Percentiles rank a stretch among this genome's conserved stretches.
These are phyloP conservation scores for Watsonalla binaria DNA, from an alignment of 2,888 invertebrate species.

Conservation along the genomic window DNA sequence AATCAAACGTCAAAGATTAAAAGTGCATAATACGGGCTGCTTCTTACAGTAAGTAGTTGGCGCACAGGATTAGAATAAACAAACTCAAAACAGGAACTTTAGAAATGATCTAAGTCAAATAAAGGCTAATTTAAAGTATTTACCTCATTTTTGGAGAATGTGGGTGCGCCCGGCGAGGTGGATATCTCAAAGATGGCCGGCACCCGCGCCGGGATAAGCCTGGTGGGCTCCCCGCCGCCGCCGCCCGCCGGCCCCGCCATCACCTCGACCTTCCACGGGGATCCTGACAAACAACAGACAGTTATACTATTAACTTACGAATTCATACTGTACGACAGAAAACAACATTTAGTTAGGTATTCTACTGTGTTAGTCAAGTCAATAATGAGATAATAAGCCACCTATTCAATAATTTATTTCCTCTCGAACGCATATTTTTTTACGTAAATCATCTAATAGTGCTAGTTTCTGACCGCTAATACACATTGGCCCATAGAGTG, in stretches of 20 bases:
- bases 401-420: too few relatives aligned
- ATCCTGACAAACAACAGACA: constrained; percentile 80
- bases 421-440: too few relatives aligned
- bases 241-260: constrained; percentile 85
- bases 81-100: too few relatives aligned
- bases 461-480: neutral
- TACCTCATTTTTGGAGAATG: constrained; percentile 71
- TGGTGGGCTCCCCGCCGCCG: constrained; percentile 91
- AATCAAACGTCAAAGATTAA: too few relatives aligned
- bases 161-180: constrained; percentile 74
- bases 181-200: constrained; percentile 94
- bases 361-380: too few relatives aligned
- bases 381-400: too few relatives aligned
- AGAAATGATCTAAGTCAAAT: too few relatives aligned
- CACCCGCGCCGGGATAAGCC: constrained; percentile 93
- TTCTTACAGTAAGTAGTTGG: too few relatives aligned
- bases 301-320: neutral
- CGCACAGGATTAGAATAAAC: too few relatives aligned
- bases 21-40: too few relatives aligned
- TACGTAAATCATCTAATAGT: neutral
- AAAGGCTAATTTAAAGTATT: neutral
- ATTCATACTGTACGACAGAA: too few relatives aligned
- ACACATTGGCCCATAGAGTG: neutral
- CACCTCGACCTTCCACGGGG: constrained; percentile 96
- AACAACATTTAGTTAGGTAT: too few relatives aligned